These are phyloP conservation scores for Holacanthus passer DNA, from an alignment of 2,113 vertebrate genomes.

Conservation along the genomic window DNA sequence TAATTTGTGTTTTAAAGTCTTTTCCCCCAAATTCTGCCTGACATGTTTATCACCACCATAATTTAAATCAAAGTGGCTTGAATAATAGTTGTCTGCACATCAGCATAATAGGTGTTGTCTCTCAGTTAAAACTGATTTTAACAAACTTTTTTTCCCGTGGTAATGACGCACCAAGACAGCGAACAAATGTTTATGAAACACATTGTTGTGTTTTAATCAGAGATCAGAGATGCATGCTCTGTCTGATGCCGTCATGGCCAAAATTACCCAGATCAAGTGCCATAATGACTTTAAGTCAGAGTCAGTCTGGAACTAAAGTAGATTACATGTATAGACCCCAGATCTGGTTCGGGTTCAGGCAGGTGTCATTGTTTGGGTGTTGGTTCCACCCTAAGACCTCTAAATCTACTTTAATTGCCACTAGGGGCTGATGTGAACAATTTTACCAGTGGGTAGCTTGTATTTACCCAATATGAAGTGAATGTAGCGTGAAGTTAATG, in stretches of 20 bases:
- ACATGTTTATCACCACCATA: not conserved
- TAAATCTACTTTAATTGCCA: conserved; percentile 11
- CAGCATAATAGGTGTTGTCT: not conserved
- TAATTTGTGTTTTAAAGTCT: not conserved
- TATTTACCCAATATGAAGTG: conserved; percentile 32
- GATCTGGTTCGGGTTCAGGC: not conserved
- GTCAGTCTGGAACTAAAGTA: not conserved
- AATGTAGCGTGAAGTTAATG: conserved; percentile 32
- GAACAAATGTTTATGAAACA: not conserved
- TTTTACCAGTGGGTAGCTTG: conserved; percentile 11
- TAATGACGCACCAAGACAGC: not conserved
- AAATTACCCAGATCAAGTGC: not conserved
- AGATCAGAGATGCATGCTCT: not conserved
- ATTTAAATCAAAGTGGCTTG: not conserved
- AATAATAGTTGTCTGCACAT: not conserved
- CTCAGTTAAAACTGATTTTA: not conserved
- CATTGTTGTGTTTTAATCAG: not conserved
- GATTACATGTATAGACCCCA: not conserved
- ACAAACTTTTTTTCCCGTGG: not conserved
- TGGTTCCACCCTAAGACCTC: not conserved
- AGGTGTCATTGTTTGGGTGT: not conserved
- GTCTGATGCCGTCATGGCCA: not conserved
- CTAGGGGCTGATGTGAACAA: not conserved
- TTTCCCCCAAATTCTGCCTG: not conserved
- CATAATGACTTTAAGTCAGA: not conserved